These are phyloP conservation scores for Pelusios castaneus DNA, from an alignment of 2,113 vertebrate genomes.

Conservation along the genomic window DNA sequence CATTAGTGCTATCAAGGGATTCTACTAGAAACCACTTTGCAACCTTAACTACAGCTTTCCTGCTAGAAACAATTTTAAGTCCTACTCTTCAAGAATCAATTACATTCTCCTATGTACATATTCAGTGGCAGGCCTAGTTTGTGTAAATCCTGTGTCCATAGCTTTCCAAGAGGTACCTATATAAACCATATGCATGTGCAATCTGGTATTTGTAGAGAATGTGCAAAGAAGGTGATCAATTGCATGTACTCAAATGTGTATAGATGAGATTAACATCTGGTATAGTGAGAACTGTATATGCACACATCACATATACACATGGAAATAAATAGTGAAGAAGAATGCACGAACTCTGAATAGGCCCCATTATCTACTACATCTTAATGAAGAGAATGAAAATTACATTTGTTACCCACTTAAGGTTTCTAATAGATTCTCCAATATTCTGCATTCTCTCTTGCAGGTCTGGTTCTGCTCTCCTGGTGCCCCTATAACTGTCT, in stretches of 20 bases:
- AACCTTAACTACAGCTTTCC: background rate
- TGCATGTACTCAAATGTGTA: background rate
- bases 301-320: background rate
- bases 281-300: background rate
- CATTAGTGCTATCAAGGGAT: background rate
- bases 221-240: background rate
- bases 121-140: background rate
- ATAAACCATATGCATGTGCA: background rate
- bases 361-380: background rate
- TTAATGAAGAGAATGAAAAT: background rate
- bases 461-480: background rate
- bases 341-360: background rate
- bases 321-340: background rate
- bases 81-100: background rate
- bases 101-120: background rate
- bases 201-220: background rate
- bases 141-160: background rate
- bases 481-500: background rate
- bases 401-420: background rate
- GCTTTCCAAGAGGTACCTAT: background rate
- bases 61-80: background rate
- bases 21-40: background rate
- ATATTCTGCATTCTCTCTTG: background rate
- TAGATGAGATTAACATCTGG: too few species aligned
- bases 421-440: background rate